Conservation (phyloP, 2,888 invertebrate species). For the Callinectes sapidus region DNA sequence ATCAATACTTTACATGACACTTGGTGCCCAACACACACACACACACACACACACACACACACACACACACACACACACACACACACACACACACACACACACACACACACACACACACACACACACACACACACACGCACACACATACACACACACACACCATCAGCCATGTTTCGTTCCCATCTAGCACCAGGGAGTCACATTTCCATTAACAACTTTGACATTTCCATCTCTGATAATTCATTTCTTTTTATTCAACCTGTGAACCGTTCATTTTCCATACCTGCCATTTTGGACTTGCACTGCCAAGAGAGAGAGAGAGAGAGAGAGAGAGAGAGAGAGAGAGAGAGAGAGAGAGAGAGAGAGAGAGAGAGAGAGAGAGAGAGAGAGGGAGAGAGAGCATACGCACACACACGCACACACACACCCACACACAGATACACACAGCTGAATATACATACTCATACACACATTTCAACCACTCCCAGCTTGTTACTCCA, state of each 20-base stretch:
- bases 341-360: constrained; percentile 19
- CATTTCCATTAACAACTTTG: constrained; percentile 30
- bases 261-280: constrained; percentile 3
- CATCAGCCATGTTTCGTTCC: not conserved
- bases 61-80: not conserved
- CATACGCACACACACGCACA: not conserved
- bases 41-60: not conserved
- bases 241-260: constrained; percentile 4
- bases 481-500: not conserved
- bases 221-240: constrained; percentile 31
- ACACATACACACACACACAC: not conserved
- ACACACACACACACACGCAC: not conserved
- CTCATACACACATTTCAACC: not conserved
- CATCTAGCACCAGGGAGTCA: constrained; percentile 5
- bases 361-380: constrained; percentile 25
- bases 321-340: constrained; percentile 24
- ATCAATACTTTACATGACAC: not conserved
- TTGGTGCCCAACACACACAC: not conserved
- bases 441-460: constrained; percentile 19
- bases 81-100: not conserved
- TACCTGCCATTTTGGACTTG: not conserved
- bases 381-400: constrained; percentile 16
- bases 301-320: not conserved
- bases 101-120: not conserved
- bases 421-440: not conserved